Base-by-base conservation (phyloP, 2,888 invertebrate genomes). In the Dendrolimus houi region DNA sequence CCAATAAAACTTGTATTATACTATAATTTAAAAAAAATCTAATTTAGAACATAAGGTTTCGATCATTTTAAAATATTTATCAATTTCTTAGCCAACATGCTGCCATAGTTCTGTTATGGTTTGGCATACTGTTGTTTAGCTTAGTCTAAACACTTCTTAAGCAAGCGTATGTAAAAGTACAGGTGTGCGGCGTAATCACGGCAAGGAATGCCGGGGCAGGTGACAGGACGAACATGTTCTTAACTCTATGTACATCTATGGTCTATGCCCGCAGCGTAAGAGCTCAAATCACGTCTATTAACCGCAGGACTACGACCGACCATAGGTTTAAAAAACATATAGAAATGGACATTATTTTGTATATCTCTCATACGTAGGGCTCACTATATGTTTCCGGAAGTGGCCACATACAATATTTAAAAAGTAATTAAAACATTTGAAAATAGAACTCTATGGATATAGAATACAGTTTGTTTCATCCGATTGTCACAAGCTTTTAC, bases 241-340 rank as follows among this genome's bases (percentile, higher is more conserved):
- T 62, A 64, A 56, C 60, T 66, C 61, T 64, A 55, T 60, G 63
- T 58, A 60, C 55, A 54, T 56, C 64, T 67, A 64, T 67, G 68
- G 62, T 68, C 60, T 68, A 66, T 66, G 68, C 65, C 64, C 69
- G 74, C 80, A 74, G 80, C 82, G 79, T 78, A 81, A 80, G 79
- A 79, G 70, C 81, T 87, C 85, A 85, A 89, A 87, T 87, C 87
- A 87, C 86, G 81, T 83, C 85, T 83, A 85, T 83, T 86, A 84
- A 83, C 85, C 81, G 70, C 47, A 88, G 87, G 88, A 87, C 88
- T 89, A 83, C 83, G 85, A 86, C 87, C 87, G 79, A 63, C 70
- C 72, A 77, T 70, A 85, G 82, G 75, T 60, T 60, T 68, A 69
- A 10, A 55, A 72, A 73, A 8, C n/a, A 0, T 10, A 29, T 59